Conservation (phyloP, 2,113 vertebrate genomes). For the Isichthys henryi region DNA sequence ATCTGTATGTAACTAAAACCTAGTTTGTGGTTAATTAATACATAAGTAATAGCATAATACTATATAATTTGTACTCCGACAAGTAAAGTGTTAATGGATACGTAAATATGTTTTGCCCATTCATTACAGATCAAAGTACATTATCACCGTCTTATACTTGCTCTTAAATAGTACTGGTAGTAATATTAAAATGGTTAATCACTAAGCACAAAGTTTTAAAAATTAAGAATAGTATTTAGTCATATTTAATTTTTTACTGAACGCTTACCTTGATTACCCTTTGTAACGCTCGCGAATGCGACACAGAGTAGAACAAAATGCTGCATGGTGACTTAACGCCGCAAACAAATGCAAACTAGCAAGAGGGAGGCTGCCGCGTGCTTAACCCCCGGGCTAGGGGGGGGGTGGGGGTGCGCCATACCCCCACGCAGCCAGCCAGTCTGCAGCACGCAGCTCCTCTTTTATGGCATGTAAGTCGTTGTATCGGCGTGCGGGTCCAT, state of each 20-base stretch:
- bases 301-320: background rate
- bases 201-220: background rate
- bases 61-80: background rate
- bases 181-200: background rate
- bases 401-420: background rate
- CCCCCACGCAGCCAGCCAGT: background rate
- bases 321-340: background rate
- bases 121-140: background rate
- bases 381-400: background rate
- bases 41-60: background rate
- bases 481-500: background rate
- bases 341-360: background rate
- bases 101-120: background rate
- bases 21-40: background rate
- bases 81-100: background rate
- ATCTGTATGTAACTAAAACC: background rate
- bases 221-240: background rate
- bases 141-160: background rate
- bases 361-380: background rate
- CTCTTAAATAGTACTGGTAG: background rate
- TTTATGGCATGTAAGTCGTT: background rate
- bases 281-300: background rate
- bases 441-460: background rate
- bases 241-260: background rate
- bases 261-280: slow-evolving; percentile 5